phyloP scores from a whole-genome alignment of 2,888 invertebrate genomes.

The Drosophila colorata region DNA sequence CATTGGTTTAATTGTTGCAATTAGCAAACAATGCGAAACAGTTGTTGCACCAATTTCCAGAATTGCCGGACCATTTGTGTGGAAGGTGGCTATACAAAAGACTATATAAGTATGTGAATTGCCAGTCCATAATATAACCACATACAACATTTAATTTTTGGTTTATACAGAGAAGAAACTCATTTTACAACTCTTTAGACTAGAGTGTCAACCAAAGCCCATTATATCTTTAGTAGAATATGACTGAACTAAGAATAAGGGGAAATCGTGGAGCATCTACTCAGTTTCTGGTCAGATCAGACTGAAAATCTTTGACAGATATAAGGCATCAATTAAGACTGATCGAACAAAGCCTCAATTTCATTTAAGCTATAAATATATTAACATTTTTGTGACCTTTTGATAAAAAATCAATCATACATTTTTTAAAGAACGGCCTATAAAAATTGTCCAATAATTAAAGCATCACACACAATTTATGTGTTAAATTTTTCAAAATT shows the following conservation, averaged over 20 bases:
- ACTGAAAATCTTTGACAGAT: no score
- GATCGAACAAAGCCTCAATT: no score
- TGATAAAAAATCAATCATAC: no score
- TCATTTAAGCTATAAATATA: no score
- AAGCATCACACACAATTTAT: slow-evolving; percentile 23
- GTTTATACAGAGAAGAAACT: neutral
- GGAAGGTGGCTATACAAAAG: slow-evolving; percentile 27
- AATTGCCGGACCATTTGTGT: slow-evolving; percentile 47
- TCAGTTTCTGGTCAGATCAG: neutral
- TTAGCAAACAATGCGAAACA: slow-evolving; percentile 64
- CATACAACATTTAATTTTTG: neutral
- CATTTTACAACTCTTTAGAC: no score
- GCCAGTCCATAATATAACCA: slow-evolving; percentile 1
- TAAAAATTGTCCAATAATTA: slow-evolving; percentile 1
- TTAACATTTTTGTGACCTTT: no score
- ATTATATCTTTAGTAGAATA: no score
- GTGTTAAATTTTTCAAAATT: slow-evolving; percentile 68
- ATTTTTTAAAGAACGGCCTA: no score
- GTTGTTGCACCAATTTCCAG: slow-evolving; percentile 57
- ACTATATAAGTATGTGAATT: slow-evolving; percentile 3
- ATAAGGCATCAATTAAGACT: no score
- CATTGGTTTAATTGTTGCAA: slow-evolving; percentile 56
- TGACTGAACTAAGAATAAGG: no score
- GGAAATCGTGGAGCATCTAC: neutral
- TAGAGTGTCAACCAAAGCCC: no score